Evolutionary conservation across 2,113 vertebrate species (phyloP).

Genomic region (Pteruthius melanotis): DNA sequence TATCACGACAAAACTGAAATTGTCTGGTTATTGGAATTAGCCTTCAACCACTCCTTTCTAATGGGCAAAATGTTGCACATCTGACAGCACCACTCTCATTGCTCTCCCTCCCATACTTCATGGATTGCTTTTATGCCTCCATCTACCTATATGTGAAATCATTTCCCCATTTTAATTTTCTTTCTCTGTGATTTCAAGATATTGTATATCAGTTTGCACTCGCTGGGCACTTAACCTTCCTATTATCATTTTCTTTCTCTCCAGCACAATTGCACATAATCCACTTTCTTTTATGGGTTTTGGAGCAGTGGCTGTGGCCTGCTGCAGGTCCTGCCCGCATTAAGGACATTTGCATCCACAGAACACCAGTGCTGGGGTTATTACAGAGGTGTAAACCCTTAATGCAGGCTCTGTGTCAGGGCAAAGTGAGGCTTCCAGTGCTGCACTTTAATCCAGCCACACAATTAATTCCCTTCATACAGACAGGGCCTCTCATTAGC

Average conservation of each 20-base stretch:
- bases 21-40: not conserved
- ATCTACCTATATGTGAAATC: constrained; percentile 37
- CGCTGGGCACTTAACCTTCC: constrained; percentile 43
- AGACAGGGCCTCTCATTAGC: not conserved
- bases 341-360: not conserved
- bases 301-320: not conserved
- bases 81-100: not conserved
- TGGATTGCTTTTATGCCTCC: constrained; percentile 35
- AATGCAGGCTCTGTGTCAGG: not conserved
- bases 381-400: not conserved
- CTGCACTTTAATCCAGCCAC: constrained; percentile 2
- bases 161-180: constrained; percentile 57
- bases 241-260: constrained; percentile 30
- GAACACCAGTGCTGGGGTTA: not conserved
- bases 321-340: not conserved
- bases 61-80: not conserved
- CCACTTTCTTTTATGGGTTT: constrained; percentile 12
- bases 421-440: not conserved
- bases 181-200: constrained; percentile 48
- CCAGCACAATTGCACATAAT: not conserved
- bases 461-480: constrained; percentile 27
- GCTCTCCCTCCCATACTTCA: not conserved
- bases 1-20: not conserved
- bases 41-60: constrained; percentile 1
- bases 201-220: constrained; percentile 46